A percentile compares a stretch with the other conserved stretches of the same genome.
These are phyloP conservation scores for Drosophila kepulauana DNA, from an alignment of 1,140 invertebrate genomes.

Conservation along the genomic window DNA sequence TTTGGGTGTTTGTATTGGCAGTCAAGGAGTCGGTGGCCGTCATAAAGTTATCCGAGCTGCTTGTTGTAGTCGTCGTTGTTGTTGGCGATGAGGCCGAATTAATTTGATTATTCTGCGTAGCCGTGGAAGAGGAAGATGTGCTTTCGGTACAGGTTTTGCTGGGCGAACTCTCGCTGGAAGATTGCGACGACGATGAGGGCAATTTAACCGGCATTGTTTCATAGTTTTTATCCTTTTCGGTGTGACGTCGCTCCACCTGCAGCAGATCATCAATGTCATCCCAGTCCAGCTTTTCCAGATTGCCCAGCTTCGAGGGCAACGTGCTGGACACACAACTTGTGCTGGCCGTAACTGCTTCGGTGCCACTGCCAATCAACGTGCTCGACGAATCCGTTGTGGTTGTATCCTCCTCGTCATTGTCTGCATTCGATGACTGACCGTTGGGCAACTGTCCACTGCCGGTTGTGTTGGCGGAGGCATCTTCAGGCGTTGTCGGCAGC, in stretches of 20 bases:
- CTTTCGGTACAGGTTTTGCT: constrained; percentile 70
- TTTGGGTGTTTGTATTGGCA: constrained; percentile 71
- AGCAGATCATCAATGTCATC: constrained; percentile 90
- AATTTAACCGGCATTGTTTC: constrained; percentile 90
- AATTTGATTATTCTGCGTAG: constrained; percentile 53
- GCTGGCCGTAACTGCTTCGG: constrained; percentile 72
- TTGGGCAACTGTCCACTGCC: constrained; percentile 85
- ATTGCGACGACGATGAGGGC: constrained; percentile 86
- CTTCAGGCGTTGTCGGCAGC: constrained; percentile 79
- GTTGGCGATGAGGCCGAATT: constrained; percentile 52
- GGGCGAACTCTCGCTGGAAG: constrained; percentile 78
- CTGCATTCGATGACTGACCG: constrained; percentile 48
- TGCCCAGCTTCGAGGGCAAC: constrained; percentile 89
- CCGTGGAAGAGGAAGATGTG: constrained; percentile 59
- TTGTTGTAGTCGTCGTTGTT: constrained; percentile 59
- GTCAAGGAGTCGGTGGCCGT: constrained; percentile 76
- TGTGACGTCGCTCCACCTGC: constrained; percentile 88
- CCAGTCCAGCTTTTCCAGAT: constrained; percentile 88
- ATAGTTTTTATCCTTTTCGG: constrained; percentile 89
- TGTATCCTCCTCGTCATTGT: constrained; percentile 63
- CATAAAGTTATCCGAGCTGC: constrained; percentile 78
- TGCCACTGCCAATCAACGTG: constrained; percentile 54
- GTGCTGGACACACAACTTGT: constrained; percentile 87
- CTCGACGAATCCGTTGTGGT: constrained; percentile 71
- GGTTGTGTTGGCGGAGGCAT: constrained; percentile 86